Percentiles rank a stretch among this genome's conserved stretches.
These are phyloP conservation scores for Pogonophryne albipinna DNA, from an alignment of 2,797 vertebrate species.

Conservation along the genomic window DNA sequence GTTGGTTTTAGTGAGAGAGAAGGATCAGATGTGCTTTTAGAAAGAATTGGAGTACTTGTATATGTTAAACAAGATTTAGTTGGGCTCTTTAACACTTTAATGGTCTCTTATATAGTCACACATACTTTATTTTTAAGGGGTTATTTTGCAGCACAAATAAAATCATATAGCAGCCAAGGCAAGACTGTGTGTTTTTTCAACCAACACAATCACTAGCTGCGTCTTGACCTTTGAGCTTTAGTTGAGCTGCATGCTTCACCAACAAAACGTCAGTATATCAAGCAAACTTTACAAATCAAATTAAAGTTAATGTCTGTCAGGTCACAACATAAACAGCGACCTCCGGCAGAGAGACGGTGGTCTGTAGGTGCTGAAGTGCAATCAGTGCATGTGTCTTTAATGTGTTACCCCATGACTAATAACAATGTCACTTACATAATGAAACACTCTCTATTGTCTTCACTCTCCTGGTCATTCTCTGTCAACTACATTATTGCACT, in stretches of 20 bases:
- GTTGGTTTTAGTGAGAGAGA: neutral
- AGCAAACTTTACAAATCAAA: conserved; percentile 32
- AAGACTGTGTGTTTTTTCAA: neutral
- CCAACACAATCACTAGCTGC: conserved; percentile 10
- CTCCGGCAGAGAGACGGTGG: conserved; percentile 2
- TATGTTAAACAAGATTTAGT: neutral
- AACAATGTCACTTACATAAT: conserved; percentile 55
- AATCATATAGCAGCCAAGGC: neutral
- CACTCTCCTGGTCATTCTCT: conserved; percentile 34
- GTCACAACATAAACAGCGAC: conserved; percentile 26
- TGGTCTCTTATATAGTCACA: neutral
- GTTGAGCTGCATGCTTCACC: conserved; percentile 4
- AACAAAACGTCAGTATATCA: conserved; percentile 21
- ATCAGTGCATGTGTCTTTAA: conserved; percentile 38
- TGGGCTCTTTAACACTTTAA: neutral
- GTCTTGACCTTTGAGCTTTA: conserved; percentile 6
- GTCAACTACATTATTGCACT: conserved; percentile 51
- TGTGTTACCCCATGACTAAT: conserved; percentile 27
- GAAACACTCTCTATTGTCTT: conserved; percentile 72
- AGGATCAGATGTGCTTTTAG: neutral
- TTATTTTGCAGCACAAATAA: neutral
- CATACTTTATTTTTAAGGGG: neutral
- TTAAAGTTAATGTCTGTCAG: conserved; percentile 13
- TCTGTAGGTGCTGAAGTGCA: conserved; percentile 11
- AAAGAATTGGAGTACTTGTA: neutral